Evolutionary conservation across 1,140 invertebrate genomes (phyloP).

Genomic region (Sinonovacula constricta): DNA sequence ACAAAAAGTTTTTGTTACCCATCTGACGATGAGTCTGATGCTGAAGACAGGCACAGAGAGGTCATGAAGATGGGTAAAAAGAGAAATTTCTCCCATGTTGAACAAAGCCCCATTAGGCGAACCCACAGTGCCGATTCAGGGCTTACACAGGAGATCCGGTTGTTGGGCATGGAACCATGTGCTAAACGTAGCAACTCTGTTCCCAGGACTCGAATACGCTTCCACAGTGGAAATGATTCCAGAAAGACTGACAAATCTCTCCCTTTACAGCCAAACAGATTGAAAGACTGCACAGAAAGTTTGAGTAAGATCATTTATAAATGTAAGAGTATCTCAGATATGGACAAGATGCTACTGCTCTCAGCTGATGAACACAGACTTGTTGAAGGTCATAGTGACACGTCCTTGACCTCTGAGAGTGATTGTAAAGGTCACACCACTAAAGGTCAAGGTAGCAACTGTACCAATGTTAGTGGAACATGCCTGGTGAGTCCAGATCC

Average conservation of each 20-base stretch:
- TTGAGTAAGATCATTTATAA: neutral
- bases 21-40: conserved; percentile 58
- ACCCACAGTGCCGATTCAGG: conserved; percentile 49
- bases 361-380: conserved; percentile 30
- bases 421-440: neutral
- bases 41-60: neutral
- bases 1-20: conserved; percentile 51
- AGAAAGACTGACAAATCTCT: neutral
- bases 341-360: conserved; percentile 11
- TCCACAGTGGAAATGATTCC: conserved; percentile 28
- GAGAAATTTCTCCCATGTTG: conserved; percentile 58
- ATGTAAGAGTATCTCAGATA: neutral
- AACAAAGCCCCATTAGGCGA: conserved; percentile 48
- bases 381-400: conserved; percentile 25
- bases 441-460: too few relatives aligned
- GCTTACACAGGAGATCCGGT: conserved; percentile 62
- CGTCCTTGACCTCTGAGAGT: conserved; percentile 2
- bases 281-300: neutral
- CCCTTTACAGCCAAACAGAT: neutral
- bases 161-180: conserved; percentile 64
- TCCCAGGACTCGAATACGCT: conserved; percentile 34
- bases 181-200: conserved; percentile 57
- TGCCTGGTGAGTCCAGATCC: too few relatives aligned
- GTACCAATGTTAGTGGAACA: too few relatives aligned
- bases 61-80: conserved; percentile 47